phyloP scores from a whole-genome alignment of 1,140 invertebrate genomes.

The Drosophila lowei region DNA sequence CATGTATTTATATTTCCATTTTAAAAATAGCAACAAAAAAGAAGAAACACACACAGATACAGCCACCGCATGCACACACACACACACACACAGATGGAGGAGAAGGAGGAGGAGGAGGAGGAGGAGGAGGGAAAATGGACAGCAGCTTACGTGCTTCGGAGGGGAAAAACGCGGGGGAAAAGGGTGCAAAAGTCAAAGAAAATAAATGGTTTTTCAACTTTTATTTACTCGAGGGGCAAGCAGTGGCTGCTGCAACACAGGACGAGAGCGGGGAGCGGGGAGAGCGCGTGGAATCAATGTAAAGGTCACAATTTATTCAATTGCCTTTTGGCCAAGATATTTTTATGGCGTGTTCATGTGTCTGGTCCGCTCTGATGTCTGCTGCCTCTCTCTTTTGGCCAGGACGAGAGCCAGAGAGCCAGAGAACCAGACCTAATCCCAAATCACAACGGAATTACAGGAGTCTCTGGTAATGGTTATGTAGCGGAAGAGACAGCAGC shows the following conservation, averaged over 20 bases:
- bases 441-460: constrained; percentile 81
- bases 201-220: constrained; percentile 78
- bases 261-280: background rate
- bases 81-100: constrained; percentile 41
- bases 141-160: constrained; percentile 57
- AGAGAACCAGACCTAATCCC: constrained; percentile 68
- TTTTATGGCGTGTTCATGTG: constrained; percentile 78
- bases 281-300: constrained; percentile 70
- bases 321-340: constrained; percentile 73
- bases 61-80: constrained; percentile 22
- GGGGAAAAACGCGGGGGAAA: constrained; percentile 37
- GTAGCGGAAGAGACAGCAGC: constrained; percentile 56
- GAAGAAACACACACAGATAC: constrained; percentile 40
- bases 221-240: constrained; percentile 66
- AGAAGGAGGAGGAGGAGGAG: constrained; percentile 2
- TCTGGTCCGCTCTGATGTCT: constrained; percentile 23
- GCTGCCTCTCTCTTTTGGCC: constrained; percentile 6
- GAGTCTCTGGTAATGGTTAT: constrained; percentile 70
- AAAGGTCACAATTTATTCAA: constrained; percentile 82
- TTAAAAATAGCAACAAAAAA: constrained; percentile 63
- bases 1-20: constrained; percentile 79
- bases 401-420: constrained; percentile 36
- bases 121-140: constrained; percentile 49
- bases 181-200: constrained; percentile 76
- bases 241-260: background rate